Base-by-base conservation (phyloP, 2,888 invertebrate genomes). In the Argyresthia albistria region DNA sequence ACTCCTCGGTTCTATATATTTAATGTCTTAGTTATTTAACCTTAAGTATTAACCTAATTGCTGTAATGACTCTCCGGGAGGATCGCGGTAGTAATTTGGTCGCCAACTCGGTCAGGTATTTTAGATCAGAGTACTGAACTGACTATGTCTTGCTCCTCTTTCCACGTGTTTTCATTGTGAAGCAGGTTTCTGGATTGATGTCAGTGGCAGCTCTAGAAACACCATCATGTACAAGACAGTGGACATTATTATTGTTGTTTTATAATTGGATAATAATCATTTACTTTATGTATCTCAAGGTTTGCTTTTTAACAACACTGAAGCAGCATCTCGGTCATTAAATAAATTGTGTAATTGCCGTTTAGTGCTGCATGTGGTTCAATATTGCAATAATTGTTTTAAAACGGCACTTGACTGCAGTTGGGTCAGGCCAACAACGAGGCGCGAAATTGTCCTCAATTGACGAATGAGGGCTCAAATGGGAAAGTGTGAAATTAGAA, bases 381-480 rank as follows among this genome's bases (percentile, higher is more conserved):
- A 42, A 42, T 25, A 25, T 25, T 25, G 25, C 2, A 25, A 25
- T 25, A 76, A 78, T 76, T 73, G 55, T 54, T 61, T 49, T 50
- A 59, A 61, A 58, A 60, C 66, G 59, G 58, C 59, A 61, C 61
- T 60, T 58, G 56, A 57, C 53, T 60, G 57, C 58, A 60, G 69
- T 65, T 64, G 64, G 69, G 74, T 69, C 60, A 59, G 67, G 25
- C 25, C 25, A 69, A 14, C 42, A 50, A 43, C 50, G 42, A 50
- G 25, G 66, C 76, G 72, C 70, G 65, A 76, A 80, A 84, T 82
- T 86, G 83, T 69, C 76, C 82, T 74, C 70, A 84, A 86, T 86
- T 82, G 72, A 67, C 65, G 68, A 77, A 78, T 82, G 80, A 76
- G 69, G 56, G 56, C 51, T 53, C 53, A 48, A 16, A n/a, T 35